Conservation (phyloP, 2,797 vertebrate genomes). For the Enteromius trimaculatus region DNA sequence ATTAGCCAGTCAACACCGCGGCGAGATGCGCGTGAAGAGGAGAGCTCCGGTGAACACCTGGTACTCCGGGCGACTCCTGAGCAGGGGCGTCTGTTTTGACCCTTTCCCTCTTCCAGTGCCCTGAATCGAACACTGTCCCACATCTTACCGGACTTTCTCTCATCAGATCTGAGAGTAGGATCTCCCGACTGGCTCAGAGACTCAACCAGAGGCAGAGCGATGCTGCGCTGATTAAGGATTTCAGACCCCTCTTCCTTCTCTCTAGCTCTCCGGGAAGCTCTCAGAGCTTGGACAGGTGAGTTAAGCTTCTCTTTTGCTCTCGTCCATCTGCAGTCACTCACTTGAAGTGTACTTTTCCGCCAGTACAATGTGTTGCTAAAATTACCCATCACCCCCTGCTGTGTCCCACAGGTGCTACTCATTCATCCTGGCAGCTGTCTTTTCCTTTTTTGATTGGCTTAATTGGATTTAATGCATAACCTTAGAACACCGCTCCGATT, state of each 20-base stretch:
- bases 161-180: slow-evolving; percentile 74
- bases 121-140: not conserved
- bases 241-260: slow-evolving; percentile 79
- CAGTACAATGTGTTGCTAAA: slow-evolving; percentile 6
- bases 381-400: slow-evolving; percentile 38
- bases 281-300: slow-evolving; percentile 86
- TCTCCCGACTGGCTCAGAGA: slow-evolving; percentile 80
- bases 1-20: slow-evolving; percentile 56
- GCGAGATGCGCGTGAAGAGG: slow-evolving; percentile 61
- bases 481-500: slow-evolving; percentile 20
- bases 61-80: slow-evolving; percentile 53
- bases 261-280: slow-evolving; percentile 73
- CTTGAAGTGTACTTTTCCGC: slow-evolving; percentile 13
- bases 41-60: slow-evolving; percentile 58
- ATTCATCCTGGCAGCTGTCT: slow-evolving; percentile 22
- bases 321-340: not conserved
- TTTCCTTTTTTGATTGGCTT: slow-evolving; percentile 47
- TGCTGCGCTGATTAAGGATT: slow-evolving; percentile 85
- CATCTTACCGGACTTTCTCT: slow-evolving; percentile 37
- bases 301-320: slow-evolving; percentile 25
- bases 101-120: slow-evolving; percentile 37
- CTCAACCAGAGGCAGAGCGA: slow-evolving; percentile 81
- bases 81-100: slow-evolving; percentile 39
- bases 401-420: slow-evolving; percentile 38
- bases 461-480: slow-evolving; percentile 42